These are phyloP conservation scores for Raja brachyura DNA, from an alignment of 2,113 vertebrate species.

Conservation along the genomic window DNA sequence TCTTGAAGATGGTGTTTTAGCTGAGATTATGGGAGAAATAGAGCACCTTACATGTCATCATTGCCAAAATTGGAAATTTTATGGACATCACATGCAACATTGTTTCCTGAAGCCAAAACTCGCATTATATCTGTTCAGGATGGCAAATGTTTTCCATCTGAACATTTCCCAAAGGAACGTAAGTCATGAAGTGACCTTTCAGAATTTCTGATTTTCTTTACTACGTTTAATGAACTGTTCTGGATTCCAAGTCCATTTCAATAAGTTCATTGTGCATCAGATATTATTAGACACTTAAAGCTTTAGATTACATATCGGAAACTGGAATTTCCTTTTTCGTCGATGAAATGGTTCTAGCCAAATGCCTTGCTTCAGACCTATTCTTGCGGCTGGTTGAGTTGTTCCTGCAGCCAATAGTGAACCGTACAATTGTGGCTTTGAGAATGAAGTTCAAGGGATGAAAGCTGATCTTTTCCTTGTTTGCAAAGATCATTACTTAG, in stretches of 20 bases:
- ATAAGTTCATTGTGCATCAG: neutral
- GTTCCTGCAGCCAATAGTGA: neutral
- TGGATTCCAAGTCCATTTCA: neutral
- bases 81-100: neutral
- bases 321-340: neutral
- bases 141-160: neutral
- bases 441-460: neutral
- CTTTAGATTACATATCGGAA: neutral
- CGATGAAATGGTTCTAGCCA: neutral
- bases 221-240: neutral
- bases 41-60: neutral
- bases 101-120: neutral
- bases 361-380: neutral
- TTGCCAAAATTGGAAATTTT: neutral
- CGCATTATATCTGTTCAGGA: neutral
- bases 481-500: neutral
- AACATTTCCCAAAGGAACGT: neutral
- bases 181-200: neutral
- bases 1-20: neutral
- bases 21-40: neutral
- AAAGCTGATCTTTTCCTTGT: neutral
- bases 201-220: neutral
- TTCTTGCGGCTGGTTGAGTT: neutral
- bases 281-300: neutral
- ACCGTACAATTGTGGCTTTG: neutral